Evolutionary conservation across 1,140 invertebrate species (phyloP), one percentile per base, ranked within the genome.

Genomic region (Hesperophylax magnus): DNA sequence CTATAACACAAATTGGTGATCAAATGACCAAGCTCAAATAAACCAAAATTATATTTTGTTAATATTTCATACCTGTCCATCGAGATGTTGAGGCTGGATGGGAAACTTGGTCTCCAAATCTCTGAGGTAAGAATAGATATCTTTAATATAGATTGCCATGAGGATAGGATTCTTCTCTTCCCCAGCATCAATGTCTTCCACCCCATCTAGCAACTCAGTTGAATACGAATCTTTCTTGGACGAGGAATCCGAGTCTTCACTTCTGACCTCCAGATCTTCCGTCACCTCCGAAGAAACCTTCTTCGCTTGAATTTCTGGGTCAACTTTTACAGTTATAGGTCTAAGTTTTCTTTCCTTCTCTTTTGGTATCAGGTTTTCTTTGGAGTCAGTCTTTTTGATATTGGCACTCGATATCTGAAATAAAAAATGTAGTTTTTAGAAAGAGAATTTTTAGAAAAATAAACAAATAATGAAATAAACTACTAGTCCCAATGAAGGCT

Each of bases 41-140:
- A 39, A 39, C 9, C 5, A 8, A 31, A 31, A 39, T 5, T 39
- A 8, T 7, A 39, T 4, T 6, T 7, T 8, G 1, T 39, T 39
- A 1, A 47, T 47, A 47, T 84, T 78, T 74, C 54, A 63, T 52
- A 90, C 89, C 87, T 95, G 93, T 47, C 91, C 92, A 52, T 91
- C 89, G 58, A 97, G 89, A 87, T 93, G 94, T 83, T 93, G 90
- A 56, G 88, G 85, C 61, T 88, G 86, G 72, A 96, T 91, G 15
- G 91, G 89, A 88, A 91, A 93, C 80, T 93, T 91, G 58, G 85
- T 88, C 89, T 98, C 96, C 75, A 97, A 86, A 24, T 91, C 86
- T 83, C 92, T 91, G 85, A 98, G 89, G 87, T 98, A 97, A 15
- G 89, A 86, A 85, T 96, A 97, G 86, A 98, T 98, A 82, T 97